Base-by-base conservation (phyloP, 1,140 invertebrate genomes). In the Microvelia longipes region DNA sequence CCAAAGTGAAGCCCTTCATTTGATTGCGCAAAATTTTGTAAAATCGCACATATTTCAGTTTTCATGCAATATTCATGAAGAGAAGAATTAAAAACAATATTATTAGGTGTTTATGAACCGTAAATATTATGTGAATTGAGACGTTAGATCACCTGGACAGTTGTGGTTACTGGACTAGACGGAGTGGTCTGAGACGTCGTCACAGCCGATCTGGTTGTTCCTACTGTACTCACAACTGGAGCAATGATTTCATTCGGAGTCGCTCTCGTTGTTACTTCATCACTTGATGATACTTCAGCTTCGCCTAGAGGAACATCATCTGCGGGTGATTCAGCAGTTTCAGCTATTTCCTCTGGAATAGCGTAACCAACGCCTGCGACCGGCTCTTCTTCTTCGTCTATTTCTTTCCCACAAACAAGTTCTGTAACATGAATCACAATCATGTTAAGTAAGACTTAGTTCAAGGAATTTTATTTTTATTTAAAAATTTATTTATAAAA, bases 131-230 rank as follows among this genome's bases (percentile, higher is more conserved):
- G n/a, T n/a, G n/a, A n/a, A n/a, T n/a, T n/a, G n/a, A n/a, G n/a
- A n/a, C n/a, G n/a, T n/a, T n/a, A n/a, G n/a, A n/a, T n/a, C n/a
- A n/a, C n/a, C n/a, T n/a, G n/a, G n/a, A n/a, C n/a, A n/a, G n/a
- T n/a, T 13, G 75, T 77, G 14, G 74, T 73, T 2, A 71, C 71
- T 28, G 69, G 60, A 29, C 69, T 76, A 64, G 77, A 76, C 29
- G 74, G 75, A 13, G 71, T 71, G 66, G 69, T 60, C 68, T 69
- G 72, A 25, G 70, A 75, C 24, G 74, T 68, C 29, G 35, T 50
- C 5, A 5, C 19, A 50, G 35, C 35, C 5, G 35, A 50, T 50
- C 35, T 50, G 19, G 35, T 50, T 11, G 35, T 50, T 50, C 35
- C 35, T 50, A 19, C 35, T 11, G 35, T 50, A 19, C 35, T 50